A percentile compares a stretch with the other conserved stretches of the same genome.
Conservation (phyloP, 2,888 invertebrate genomes). For the Leptopterna dolabrata region DNA sequence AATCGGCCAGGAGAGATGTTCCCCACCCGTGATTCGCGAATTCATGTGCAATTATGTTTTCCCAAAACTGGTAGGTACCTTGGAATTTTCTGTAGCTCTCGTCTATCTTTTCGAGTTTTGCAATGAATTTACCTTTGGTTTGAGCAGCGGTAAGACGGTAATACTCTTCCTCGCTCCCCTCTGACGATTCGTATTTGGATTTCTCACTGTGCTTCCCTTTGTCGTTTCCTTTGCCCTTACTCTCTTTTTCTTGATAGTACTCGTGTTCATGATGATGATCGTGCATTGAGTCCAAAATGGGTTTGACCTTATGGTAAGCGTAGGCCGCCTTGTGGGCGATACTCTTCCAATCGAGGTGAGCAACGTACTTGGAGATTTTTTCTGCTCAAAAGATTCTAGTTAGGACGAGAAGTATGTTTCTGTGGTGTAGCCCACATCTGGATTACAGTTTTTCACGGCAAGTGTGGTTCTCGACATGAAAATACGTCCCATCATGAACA, state of each 20-base stretch:
- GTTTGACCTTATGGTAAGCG: conserved; percentile 18
- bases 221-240: not conserved
- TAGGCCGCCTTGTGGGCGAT: not conserved
- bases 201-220: not conserved
- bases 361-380: not conserved
- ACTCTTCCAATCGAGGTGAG: not conserved
- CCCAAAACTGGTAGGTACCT: too few relatives aligned
- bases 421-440: not conserved
- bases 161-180: not conserved
- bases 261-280: not conserved
- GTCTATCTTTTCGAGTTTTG: not conserved
- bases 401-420: not conserved
- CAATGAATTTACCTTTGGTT: not conserved
- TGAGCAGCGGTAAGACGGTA: not conserved
- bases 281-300: not conserved
- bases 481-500: too few relatives aligned
- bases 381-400: not conserved
- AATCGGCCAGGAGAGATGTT: too few relatives aligned
- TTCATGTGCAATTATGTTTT: too few relatives aligned
- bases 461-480: not conserved
- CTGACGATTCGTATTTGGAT: not conserved
- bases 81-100: too few relatives aligned
- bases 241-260: not conserved
- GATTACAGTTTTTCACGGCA: not conserved
- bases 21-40: too few relatives aligned